Conservation (phyloP, 2,113 vertebrate genomes). For the Sterna hirundo region DNA sequence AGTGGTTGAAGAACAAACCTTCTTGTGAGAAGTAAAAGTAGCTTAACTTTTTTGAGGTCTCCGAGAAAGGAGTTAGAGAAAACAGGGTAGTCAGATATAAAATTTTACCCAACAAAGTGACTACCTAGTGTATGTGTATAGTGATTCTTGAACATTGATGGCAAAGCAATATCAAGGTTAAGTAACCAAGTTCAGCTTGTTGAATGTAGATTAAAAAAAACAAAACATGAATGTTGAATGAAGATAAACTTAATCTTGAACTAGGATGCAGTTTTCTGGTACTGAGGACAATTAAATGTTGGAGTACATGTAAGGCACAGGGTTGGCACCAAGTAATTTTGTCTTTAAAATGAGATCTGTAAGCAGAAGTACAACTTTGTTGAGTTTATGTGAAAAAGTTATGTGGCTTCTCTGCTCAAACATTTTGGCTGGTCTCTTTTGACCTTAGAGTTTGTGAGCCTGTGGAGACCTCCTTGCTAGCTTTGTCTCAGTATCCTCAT, state of each 20-base stretch:
- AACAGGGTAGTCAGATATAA: background rate
- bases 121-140: background rate
- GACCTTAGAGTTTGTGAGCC: background rate
- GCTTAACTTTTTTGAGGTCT: background rate
- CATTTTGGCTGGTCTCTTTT: background rate
- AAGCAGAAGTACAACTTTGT: background rate
- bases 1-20: background rate
- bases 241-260: background rate
- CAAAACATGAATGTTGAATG: background rate
- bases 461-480: background rate
- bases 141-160: background rate
- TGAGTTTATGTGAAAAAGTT: background rate
- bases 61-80: background rate
- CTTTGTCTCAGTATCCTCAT: background rate
- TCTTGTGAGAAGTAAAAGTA: background rate
- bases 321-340: background rate
- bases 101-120: background rate
- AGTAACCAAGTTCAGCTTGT: background rate
- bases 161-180: background rate
- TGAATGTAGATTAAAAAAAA: background rate
- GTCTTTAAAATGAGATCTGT: background rate
- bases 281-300: background rate
- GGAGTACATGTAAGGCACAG: accelerated
- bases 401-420: background rate
- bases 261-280: background rate